phyloP scores from a whole-genome alignment of 1,140 invertebrate species.

The Tetragnatha versicolor region DNA sequence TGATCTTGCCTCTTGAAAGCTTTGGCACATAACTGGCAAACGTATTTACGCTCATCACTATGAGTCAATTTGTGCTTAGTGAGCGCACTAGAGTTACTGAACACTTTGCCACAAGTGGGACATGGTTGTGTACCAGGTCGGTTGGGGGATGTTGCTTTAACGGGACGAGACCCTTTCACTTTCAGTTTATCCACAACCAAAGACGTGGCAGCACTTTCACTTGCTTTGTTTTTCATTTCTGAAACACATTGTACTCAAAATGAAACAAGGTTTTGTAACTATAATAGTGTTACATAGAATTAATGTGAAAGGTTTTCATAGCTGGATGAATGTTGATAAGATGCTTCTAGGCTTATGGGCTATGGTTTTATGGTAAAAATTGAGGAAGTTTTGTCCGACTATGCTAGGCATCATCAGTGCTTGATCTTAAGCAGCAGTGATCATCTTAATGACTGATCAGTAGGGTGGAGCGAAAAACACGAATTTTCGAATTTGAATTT shows the following conservation, averaged over 20 bases:
- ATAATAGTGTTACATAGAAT: neutral
- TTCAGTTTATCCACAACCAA: constrained; percentile 59
- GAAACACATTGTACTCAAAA: neutral
- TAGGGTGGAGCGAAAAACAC: no score
- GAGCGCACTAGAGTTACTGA: constrained; percentile 95
- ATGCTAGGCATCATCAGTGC: no score
- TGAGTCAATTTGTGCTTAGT: constrained; percentile 98
- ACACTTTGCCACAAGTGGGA: constrained; percentile 90
- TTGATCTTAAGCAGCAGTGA: no score
- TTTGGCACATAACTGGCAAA: constrained; percentile 93
- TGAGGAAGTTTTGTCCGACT: no score
- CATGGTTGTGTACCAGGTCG: constrained; percentile 76
- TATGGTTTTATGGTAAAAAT: no score
- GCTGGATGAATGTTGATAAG: no score
- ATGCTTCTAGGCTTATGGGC: no score
- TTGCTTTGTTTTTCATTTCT: constrained; percentile 52
- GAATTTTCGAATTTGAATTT: no score
- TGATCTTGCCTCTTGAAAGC: constrained; percentile 99
- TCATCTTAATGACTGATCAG: no score
- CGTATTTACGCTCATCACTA: constrained; percentile 96
- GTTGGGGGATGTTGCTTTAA: constrained; percentile 78
- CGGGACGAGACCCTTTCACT: constrained; percentile 72
- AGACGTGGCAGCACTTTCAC: constrained; percentile 14
- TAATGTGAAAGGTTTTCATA: no score
- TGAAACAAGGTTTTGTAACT: neutral